phyloP scores from a whole-genome alignment of 1,140 invertebrate species.

The Diorhabda elongata region DNA sequence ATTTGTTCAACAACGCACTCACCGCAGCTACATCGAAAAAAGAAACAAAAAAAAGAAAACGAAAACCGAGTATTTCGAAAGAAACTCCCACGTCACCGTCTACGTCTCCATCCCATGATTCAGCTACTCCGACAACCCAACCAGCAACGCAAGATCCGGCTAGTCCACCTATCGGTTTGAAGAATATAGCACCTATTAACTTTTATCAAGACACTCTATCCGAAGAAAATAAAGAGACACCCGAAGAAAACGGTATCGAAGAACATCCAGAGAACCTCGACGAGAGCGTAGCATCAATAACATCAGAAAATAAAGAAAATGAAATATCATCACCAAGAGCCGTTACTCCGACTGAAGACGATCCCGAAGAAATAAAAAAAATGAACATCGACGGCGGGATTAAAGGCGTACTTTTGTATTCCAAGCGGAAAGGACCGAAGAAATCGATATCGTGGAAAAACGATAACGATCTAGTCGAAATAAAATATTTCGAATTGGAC shows the following conservation, averaged over 20 bases:
- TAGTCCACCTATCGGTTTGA: slow-evolving; percentile 48
- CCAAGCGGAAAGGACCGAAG: slow-evolving; percentile 65
- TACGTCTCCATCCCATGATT: slow-evolving; percentile 39
- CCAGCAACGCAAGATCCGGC: slow-evolving; percentile 35
- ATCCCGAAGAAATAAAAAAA: slow-evolving; percentile 12
- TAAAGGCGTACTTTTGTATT: slow-evolving; percentile 40
- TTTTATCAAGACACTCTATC: slow-evolving; percentile 87
- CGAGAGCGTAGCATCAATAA: slow-evolving; percentile 31
- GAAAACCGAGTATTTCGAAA: slow-evolving; percentile 62
- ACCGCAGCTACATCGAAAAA: slow-evolving; percentile 67
- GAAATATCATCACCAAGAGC: slow-evolving; percentile 25
- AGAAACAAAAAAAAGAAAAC: slow-evolving; percentile 71
- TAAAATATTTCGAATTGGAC: slow-evolving; percentile 87
- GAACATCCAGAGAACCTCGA: slow-evolving; percentile 46
- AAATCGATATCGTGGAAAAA: slow-evolving; percentile 80
- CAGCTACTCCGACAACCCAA: slow-evolving; percentile 44
- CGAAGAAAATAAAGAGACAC: slow-evolving; percentile 58
- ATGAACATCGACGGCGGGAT: slow-evolving; percentile 25
- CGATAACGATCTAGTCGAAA: slow-evolving; percentile 72
- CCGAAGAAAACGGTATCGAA: slow-evolving; percentile 36
- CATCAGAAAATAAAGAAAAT: slow-evolving; percentile 10
- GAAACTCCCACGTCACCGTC: slow-evolving; percentile 51
- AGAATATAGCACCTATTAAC: slow-evolving; percentile 59
- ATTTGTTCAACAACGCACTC: slow-evolving; percentile 89
- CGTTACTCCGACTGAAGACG: slow-evolving; percentile 30